A percentile compares a stretch with the other conserved stretches of the same genome.
Evolutionary conservation across 2,888 invertebrate species (phyloP).

Genomic region (Theodoxus fluviatilis): DNA sequence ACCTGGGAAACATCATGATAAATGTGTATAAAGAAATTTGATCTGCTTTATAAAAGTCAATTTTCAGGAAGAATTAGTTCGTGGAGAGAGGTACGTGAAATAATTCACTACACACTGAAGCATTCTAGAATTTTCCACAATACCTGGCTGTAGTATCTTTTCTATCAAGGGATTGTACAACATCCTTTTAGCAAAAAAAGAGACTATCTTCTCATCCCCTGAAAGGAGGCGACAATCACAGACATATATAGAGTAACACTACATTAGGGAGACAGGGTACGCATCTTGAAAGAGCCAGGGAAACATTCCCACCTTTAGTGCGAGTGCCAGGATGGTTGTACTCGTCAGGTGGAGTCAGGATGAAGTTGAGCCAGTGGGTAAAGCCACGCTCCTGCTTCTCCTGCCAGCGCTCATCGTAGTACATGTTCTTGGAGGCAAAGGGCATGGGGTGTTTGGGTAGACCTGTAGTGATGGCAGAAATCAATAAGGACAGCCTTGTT

Average conservation of each 20-base stretch:
- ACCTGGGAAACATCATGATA: no score
- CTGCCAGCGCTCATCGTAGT: conserved; percentile 68
- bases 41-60: no score
- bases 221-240: no score
- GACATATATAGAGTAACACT: no score
- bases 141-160: no score
- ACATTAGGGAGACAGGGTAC: no score
- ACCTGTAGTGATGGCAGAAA: conserved; percentile 46
- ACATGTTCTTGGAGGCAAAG: conserved; percentile 66
- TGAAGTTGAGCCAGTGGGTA: conserved; percentile 67
- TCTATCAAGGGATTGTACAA: no score
- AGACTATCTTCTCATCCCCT: no score
- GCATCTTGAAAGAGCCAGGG: not conserved
- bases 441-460: conserved; percentile 63
- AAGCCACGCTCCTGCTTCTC: conserved; percentile 67
- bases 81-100: not conserved
- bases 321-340: conserved; percentile 43
- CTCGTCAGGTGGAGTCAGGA: conserved; percentile 66
- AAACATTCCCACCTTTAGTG: conserved; percentile 43
- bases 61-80: no score
- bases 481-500: not conserved
- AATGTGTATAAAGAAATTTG: no score
- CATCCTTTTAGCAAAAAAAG: no score
- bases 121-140: no score
- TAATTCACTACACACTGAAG: not conserved